phyloP scores from a whole-genome alignment of 1,140 invertebrate species.

The Spodoptera litura region DNA sequence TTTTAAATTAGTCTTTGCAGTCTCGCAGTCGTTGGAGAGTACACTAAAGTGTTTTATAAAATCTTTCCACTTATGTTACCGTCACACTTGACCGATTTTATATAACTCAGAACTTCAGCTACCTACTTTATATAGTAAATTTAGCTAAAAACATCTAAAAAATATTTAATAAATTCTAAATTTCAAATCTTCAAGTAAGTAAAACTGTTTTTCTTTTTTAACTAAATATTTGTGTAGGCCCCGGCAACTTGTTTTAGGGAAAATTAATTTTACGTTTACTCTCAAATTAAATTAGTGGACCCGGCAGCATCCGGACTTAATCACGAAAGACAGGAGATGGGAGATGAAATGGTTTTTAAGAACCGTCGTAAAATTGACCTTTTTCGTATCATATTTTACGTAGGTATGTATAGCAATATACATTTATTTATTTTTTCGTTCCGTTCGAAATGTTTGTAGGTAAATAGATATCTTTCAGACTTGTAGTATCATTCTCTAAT shows the following conservation, averaged over 20 bases:
- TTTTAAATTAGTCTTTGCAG: not conserved
- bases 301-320: constrained; percentile 18
- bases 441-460: too few relatives aligned
- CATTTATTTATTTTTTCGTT: not conserved
- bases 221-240: too few relatives aligned
- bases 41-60: not conserved
- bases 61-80: not conserved
- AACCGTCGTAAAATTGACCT: constrained; percentile 13
- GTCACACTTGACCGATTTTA: not conserved
- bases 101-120: not conserved
- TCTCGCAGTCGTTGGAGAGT: not conserved
- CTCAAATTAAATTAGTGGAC: constrained; percentile 5
- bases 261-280: constrained; percentile 18
- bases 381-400: constrained; percentile 1
- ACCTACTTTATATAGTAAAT: too few relatives aligned
- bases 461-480: too few relatives aligned
- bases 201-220: too few relatives aligned
- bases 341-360: constrained; percentile 23
- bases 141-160: not conserved
- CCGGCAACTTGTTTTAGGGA: not conserved
- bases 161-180: too few relatives aligned
- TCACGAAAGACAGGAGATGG: constrained; percentile 28
- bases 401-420: not conserved
- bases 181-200: too few relatives aligned
- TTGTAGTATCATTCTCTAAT: too few relatives aligned